Evolutionary conservation across 2,797 vertebrate species (phyloP), one percentile per base, ranked within the genome.

Genomic region (Hypotaenidia okinawae): DNA sequence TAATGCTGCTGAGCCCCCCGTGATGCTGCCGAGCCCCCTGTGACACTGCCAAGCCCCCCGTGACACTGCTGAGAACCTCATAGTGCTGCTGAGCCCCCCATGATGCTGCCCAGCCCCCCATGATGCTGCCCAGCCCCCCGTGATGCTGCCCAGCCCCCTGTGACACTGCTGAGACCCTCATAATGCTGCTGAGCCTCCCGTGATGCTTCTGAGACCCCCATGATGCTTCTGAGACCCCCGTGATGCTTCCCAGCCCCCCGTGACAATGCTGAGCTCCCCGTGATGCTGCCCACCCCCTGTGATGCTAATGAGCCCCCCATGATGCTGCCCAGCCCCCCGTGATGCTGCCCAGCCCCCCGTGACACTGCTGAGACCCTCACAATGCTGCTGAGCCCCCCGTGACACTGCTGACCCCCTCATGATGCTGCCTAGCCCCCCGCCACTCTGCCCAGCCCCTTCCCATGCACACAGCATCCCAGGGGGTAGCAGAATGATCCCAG

Each of bases 1-100:
- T 19, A n/a, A 68, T 19, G 12, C 13, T 41, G 15, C 37, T 12
- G 12, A 43, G 15, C 11, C 62, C 62, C 61, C 10, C 9, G 13
- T 10, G 33, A 35, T 18, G 22, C 32, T n/a, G 16, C 30, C 15
- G 23, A 66, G 11, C 22, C 39, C 47, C 43, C 64, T 16, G 6
- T 7, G 32, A 66, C 16, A 6, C 30, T 45, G 10, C 41, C 8
- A 5, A 43, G 8, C 9, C 16, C 51, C 43, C 17, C 6, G 1
- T 2, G 8, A n/a, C 8, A 7, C 49, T 35, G 16, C 32, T 17
- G 4, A 35, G 11, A 5, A 6, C 16, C 15, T 8, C 6, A 2
- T 6, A 3, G 45, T 22, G 2, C 32, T 9, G 82, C 25, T 1
- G 57, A 79, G 49, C 18, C 5, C 58, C 67, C 43, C 17, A 7